Percentiles rank a stretch among this genome's conserved stretches.
These are phyloP conservation scores for Hirtodrosophila cameraria DNA, from an alignment of 2,888 invertebrate species.

Conservation along the genomic window DNA sequence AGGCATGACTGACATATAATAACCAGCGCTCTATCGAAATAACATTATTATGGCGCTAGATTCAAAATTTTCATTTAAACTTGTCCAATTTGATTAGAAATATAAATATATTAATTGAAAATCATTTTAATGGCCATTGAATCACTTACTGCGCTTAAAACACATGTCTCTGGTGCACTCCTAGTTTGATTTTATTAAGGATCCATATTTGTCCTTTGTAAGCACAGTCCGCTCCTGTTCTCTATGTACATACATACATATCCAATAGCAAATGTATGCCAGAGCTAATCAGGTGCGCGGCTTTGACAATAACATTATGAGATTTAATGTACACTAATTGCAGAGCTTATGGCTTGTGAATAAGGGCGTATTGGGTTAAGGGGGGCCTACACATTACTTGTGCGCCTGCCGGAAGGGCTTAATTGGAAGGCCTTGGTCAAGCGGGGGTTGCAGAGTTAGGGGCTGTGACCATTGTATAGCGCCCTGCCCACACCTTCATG, in stretches of 20 bases:
- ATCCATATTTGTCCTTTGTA: neutral
- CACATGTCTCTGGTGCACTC: no score
- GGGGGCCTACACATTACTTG: constrained; percentile 17
- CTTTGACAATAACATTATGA: constrained; percentile 68
- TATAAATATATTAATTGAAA: no score
- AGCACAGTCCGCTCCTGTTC: constrained; percentile 13
- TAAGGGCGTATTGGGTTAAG: neutral
- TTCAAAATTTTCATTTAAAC: no score
- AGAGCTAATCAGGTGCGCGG: constrained; percentile 63
- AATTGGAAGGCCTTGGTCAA: constrained; percentile 40
- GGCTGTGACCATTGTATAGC: neutral
- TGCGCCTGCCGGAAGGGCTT: constrained; percentile 50
- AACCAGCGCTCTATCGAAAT: no score
- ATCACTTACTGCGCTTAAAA: no score
- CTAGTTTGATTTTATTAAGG: no score
- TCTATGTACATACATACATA: constrained; percentile 5
- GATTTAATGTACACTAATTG: constrained; percentile 76
- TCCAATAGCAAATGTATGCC: constrained; percentile 52
- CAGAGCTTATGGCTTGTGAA: constrained; percentile 29
- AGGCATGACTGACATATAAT: no score
- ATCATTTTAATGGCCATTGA: no score
- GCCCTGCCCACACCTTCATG: constrained; percentile 25
- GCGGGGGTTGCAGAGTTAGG: no score
- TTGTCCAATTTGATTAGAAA: no score
- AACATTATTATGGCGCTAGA: no score